Percentiles rank a stretch among this genome's conserved stretches.
These are phyloP conservation scores for Choloepus hoffmanni DNA, from an alignment of 2,113 vertebrate genomes.

Conservation along the genomic window DNA sequence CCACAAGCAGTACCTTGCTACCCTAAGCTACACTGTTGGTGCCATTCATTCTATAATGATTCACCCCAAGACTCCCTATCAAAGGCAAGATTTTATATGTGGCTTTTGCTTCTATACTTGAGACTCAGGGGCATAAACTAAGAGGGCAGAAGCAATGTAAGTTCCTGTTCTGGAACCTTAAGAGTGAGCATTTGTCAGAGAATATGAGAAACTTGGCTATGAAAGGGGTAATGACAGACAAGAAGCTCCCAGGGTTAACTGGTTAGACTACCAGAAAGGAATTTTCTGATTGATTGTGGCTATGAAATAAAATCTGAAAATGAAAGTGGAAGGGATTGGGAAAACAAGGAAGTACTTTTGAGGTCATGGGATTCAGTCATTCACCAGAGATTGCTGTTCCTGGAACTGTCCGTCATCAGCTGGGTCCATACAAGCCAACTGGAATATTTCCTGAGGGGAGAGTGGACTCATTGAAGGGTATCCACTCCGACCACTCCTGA, in stretches of 20 bases:
- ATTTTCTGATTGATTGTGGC: not conserved
- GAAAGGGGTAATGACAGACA: not conserved
- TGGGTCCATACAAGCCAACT: constrained; percentile 90
- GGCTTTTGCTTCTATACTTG: not conserved
- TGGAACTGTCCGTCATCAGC: constrained; percentile 89
- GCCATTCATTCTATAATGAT: not conserved
- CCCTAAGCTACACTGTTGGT: not conserved
- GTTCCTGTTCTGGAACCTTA: constrained; percentile 34
- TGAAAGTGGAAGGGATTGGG: not conserved
- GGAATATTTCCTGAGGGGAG: constrained; percentile 96
- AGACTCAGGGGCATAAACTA: not conserved
- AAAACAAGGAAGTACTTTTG: not conserved
- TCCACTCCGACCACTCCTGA: constrained; percentile 92
- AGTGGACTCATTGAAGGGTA: constrained; percentile 95
- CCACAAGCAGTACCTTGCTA: not conserved
- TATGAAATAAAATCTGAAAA: constrained; percentile 28
- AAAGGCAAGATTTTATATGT: constrained; percentile 25
- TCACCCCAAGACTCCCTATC: not conserved
- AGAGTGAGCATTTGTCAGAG: constrained; percentile 1
- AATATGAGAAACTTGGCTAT: not conserved
- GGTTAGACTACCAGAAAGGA: not conserved
- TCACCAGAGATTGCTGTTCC: constrained; percentile 95
- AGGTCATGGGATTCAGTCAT: constrained; percentile 69
- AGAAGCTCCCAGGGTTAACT: not conserved
- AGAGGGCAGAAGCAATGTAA: not conserved